A percentile compares a stretch with the other conserved stretches of the same genome.
Evolutionary conservation across 1,140 invertebrate genomes (phyloP).

Genomic region (Bombus terrestris): DNA sequence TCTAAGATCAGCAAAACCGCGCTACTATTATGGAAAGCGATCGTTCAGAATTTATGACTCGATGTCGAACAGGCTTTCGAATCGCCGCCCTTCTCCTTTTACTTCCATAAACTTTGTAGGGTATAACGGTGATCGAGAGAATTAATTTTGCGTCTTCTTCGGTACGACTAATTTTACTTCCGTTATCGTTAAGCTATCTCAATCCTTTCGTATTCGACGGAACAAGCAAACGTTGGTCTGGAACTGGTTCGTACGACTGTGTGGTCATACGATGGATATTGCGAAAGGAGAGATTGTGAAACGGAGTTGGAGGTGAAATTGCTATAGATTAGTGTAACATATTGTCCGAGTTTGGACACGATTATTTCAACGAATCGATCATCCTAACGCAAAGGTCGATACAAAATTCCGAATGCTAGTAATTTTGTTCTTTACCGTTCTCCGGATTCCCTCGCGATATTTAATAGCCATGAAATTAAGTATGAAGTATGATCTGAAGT

Average conservation of each 20-base stretch:
- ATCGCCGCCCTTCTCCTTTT: background rate
- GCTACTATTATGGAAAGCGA: background rate
- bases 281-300: constrained; percentile 51
- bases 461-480: background rate
- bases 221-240: background rate
- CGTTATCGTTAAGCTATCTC: background rate
- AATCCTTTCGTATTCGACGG: background rate
- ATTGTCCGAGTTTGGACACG: background rate
- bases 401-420: background rate
- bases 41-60: background rate
- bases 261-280: constrained; percentile 4
- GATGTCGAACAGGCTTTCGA: background rate
- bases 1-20: too few relatives aligned
- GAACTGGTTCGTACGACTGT: constrained; percentile 26
- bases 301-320: constrained; percentile 43
- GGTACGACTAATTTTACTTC: background rate
- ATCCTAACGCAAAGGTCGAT: background rate
- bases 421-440: background rate
- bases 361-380: constrained; percentile 11
- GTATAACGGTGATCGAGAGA: background rate
- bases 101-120: background rate
- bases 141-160: background rate
- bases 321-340: constrained; percentile 18
- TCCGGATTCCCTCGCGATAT: background rate
- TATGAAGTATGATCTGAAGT: background rate